Conservation (phyloP, 2,797 vertebrate genomes). For the Gila robusta region DNA sequence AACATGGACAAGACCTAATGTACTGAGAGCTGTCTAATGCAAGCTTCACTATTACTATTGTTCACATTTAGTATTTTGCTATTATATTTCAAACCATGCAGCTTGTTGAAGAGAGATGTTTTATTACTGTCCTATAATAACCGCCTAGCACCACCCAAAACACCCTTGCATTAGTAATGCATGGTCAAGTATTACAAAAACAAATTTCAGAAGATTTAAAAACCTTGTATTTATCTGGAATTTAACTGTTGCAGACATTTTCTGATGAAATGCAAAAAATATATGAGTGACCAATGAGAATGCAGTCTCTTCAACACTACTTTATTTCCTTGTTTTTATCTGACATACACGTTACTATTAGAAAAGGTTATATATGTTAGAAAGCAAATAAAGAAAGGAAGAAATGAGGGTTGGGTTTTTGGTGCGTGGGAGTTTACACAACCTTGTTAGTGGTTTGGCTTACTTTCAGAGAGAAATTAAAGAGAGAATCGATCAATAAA, state of each 20-base stretch:
- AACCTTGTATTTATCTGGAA: not conserved
- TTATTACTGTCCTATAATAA: too few relatives aligned
- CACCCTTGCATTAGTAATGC: not conserved
- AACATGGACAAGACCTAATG: not conserved
- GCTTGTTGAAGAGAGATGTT: not conserved
- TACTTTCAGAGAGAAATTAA: not conserved
- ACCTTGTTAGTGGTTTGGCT: conserved; percentile 22
- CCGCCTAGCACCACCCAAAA: not conserved
- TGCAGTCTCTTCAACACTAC: not conserved
- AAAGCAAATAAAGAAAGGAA: not conserved
- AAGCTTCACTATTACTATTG: not conserved
- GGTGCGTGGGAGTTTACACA: not conserved
- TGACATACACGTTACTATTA: not conserved
- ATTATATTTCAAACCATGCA: not conserved
- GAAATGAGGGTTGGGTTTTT: not conserved
- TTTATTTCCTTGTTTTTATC: conserved; percentile 39
- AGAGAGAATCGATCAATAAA: conserved; percentile 14
- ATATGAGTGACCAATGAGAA: not conserved
- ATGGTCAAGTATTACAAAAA: not conserved
- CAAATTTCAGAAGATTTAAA: not conserved
- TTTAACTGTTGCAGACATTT: not conserved
- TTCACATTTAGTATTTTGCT: not conserved
- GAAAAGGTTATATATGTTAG: conserved; percentile 4
- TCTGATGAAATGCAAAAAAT: not conserved
- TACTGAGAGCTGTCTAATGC: not conserved